Conservation (phyloP, 64 coral and sea anemone species). For the Anthopleura sola region DNA sequence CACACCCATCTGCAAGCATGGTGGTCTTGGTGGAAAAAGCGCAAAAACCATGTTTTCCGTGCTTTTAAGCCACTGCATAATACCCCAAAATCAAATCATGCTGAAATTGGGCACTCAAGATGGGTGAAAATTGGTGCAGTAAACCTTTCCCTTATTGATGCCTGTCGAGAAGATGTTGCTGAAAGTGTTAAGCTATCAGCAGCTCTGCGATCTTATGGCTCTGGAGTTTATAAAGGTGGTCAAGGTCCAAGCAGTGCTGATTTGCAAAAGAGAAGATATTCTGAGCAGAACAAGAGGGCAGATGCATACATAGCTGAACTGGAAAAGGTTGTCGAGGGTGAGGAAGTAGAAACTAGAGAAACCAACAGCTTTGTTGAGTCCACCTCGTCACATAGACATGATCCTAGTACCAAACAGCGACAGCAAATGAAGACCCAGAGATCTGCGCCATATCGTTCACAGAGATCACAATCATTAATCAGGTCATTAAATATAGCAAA, state of each 20-base stretch:
- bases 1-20: slow-evolving; percentile 37
- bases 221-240: slow-evolving; percentile 35
- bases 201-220: slow-evolving; percentile 42
- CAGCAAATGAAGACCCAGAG: slow-evolving; percentile 32
- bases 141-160: slow-evolving; percentile 55
- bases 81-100: slow-evolving; percentile 54
- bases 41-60: slow-evolving; percentile 40
- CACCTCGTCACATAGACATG: slow-evolving; percentile 52
- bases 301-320: slow-evolving; percentile 53
- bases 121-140: slow-evolving; percentile 50
- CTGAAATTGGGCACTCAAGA: slow-evolving; percentile 52
- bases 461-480: slow-evolving; percentile 47
- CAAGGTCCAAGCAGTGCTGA: slow-evolving; percentile 45
- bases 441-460: slow-evolving; percentile 30
- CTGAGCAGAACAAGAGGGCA: slow-evolving; percentile 44
- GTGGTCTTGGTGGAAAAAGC: slow-evolving; percentile 56
- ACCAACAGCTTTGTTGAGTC: slow-evolving; percentile 45
- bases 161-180: slow-evolving; percentile 58
- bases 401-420: slow-evolving; percentile 6
- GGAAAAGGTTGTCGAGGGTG: slow-evolving; percentile 25
- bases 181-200: slow-evolving; percentile 42
- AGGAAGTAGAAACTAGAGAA: slow-evolving; percentile 29
- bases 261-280: slow-evolving; percentile 42
- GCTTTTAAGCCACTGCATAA: slow-evolving; percentile 61
- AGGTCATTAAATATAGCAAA: slow-evolving; percentile 50